phyloP scores from a whole-genome alignment of 53 echinoderm and acorn worm species.

The Patiria pectinifera region DNA sequence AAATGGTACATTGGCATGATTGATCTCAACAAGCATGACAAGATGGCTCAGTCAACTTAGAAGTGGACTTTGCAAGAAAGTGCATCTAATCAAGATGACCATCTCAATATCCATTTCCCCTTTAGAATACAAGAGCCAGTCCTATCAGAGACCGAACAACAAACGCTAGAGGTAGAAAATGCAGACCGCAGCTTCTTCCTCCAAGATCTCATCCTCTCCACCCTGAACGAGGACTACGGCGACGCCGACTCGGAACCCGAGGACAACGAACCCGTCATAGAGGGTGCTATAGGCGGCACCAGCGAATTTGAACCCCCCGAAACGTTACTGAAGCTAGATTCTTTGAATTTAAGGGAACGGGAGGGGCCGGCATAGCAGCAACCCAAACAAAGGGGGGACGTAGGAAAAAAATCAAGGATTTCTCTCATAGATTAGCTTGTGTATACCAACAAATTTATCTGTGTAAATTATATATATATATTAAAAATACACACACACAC shows the following conservation, averaged over 20 bases:
- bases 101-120: not conserved
- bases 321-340: slow-evolving; percentile 91
- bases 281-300: slow-evolving; percentile 62
- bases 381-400: not conserved
- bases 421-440: slow-evolving; percentile 55
- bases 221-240: slow-evolving; percentile 87
- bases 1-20: too few species aligned
- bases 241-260: slow-evolving; percentile 74
- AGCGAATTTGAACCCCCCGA: slow-evolving; percentile 48
- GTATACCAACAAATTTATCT: slow-evolving; percentile 63
- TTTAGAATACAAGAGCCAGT: slow-evolving; percentile 94
- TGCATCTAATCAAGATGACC: not conserved
- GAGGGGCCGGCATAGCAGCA: slow-evolving; percentile 91
- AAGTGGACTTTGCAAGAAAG: too few species aligned
- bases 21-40: too few species aligned
- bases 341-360: slow-evolving; percentile 94
- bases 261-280: slow-evolving; percentile 48
- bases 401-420: not conserved
- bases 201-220: slow-evolving; percentile 97
- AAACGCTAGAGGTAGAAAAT: slow-evolving; percentile 87
- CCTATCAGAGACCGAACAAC: slow-evolving; percentile 88
- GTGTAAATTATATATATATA: slow-evolving; percentile 60
- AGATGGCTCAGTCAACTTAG: too few species aligned
- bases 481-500: slow-evolving; percentile 1
- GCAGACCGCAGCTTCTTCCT: slow-evolving; percentile 99